Evolutionary conservation across 92 coral and sea anemone species (phyloP).

Genomic region (Scolanthus callimorphus): DNA sequence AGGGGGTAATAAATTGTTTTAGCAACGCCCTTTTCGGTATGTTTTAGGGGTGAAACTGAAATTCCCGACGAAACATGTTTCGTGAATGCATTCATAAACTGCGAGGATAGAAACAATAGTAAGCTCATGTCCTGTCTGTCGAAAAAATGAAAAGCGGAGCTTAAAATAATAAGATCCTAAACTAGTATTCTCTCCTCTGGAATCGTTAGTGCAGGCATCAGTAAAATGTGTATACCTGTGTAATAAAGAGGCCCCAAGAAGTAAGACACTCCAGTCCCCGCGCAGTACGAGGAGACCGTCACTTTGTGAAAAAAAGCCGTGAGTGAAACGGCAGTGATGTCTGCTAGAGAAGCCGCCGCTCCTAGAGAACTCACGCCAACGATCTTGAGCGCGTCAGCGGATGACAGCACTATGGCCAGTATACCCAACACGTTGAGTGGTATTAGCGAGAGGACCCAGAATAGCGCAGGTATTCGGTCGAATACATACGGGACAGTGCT

Average conservation of each 20-base stretch:
- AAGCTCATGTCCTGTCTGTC: no score
- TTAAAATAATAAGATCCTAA: no score
- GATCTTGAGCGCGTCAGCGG: neutral
- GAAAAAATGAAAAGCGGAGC: no score
- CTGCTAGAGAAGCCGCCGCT: constrained; percentile 5
- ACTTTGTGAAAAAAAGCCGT: constrained; percentile 10
- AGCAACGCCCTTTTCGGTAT: no score
- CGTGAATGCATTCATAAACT: no score
- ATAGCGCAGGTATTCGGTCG: constrained; percentile 4
- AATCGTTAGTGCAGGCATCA: no score
- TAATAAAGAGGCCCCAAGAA: constrained; percentile 13
- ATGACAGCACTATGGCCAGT: neutral
- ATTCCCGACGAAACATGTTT: no score
- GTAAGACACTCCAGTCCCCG: constrained; percentile 7
- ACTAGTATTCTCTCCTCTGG: no score
- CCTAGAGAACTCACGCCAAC: constrained; percentile 9
- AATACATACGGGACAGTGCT: constrained; percentile 4
- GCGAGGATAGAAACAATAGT: no score
- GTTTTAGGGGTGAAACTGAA: no score
- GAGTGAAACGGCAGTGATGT: constrained; percentile 11
- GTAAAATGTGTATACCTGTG: constrained; percentile 16
- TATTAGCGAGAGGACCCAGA: neutral
- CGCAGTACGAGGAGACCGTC: constrained; percentile 9
- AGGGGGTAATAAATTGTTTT: no score
- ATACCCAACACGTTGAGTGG: constrained; percentile 10